A percentile compares a stretch with the other conserved stretches of the same genome.
These are phyloP conservation scores for Corythoichthys haematopterus DNA, from an alignment of 2,113 vertebrate species.

Conservation along the genomic window DNA sequence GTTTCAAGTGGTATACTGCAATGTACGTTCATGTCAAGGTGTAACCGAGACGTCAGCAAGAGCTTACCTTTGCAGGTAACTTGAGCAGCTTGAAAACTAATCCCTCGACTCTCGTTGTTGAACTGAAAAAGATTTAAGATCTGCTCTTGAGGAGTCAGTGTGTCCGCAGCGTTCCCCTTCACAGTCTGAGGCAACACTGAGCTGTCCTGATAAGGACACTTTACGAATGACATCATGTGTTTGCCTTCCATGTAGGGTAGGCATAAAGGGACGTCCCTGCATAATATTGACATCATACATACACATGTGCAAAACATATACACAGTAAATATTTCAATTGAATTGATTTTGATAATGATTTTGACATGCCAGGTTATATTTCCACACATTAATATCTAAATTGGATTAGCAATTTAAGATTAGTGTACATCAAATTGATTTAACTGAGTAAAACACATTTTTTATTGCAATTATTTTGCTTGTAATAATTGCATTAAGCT, in stretches of 20 bases:
- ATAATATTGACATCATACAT: neutral
- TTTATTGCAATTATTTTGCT: neutral
- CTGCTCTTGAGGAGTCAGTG: neutral
- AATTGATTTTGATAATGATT: neutral
- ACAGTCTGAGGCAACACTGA: slow-evolving; percentile 38
- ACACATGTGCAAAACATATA: neutral
- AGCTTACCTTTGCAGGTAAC: slow-evolving; percentile 4
- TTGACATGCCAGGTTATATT: neutral
- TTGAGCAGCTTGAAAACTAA: slow-evolving; percentile 6
- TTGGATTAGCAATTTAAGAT: neutral
- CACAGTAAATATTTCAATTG: neutral
- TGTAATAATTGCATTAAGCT: neutral
- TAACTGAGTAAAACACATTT: neutral
- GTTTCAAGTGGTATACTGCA: neutral
- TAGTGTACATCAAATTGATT: neutral
- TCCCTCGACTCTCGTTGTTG: slow-evolving; percentile 7
- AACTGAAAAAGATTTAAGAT: neutral
- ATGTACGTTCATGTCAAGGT: neutral
- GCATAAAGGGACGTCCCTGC: slow-evolving; percentile 21
- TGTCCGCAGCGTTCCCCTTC: slow-evolving; percentile 14
- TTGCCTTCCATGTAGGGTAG: slow-evolving; percentile 8
- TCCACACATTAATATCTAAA: neutral
- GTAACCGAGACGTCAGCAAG: neutral
- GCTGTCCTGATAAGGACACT: slow-evolving; percentile 24
- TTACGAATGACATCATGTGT: slow-evolving; percentile 48